Evolutionary conservation across 2,113 vertebrate species (phyloP), one percentile per base, ranked within the genome.

Genomic region (Lamprologus callipterus): DNA sequence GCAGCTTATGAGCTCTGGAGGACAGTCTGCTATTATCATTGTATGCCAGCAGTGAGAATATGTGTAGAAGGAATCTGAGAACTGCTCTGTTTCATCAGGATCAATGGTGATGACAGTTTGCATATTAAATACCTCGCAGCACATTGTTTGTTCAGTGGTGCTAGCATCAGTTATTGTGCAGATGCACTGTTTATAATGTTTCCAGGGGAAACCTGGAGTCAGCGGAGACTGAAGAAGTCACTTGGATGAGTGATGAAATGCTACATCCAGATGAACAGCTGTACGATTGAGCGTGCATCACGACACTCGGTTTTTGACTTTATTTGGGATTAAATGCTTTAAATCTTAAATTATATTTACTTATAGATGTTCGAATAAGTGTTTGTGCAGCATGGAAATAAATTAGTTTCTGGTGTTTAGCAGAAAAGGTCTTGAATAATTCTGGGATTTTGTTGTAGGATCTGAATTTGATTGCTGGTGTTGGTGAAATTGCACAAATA

Each of bases 81-180:
- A 35, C 58, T 35, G 9, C 16, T 63, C 17, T 63, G 58, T 63
- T 63, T 63, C 1, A n/a, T 63, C 6, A 5, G 58, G 58, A 7
- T 35, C 58, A 63, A 35, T 0, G 17, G 31, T 1, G 0, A 63
- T 63, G 58, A 11, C 58, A 63, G 58, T 35, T 63, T 63, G 31
- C 58, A n/a, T 63, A n/a, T n/a, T 63, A 63, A 63, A 0, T 0
- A 17, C 31, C 0, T 63, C 0, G 6, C 0, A 63, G 17, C 58
- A 19, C 0, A 35, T 63, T 35, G 58, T 63, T 63, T 0, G 0
- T 35, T 5, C 58, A 63, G 58, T 63, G 58, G 31, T 63, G 58
- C 31, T 35, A 35, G 58, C 28, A 0, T 63, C 58, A 63, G 58
- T 2, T 35, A 35, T 63, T 63, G 31, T 63, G 17, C 1, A 1